Evolutionary conservation across 2,113 vertebrate genomes (phyloP).

Genomic region (Excalfactoria chinensis): DNA sequence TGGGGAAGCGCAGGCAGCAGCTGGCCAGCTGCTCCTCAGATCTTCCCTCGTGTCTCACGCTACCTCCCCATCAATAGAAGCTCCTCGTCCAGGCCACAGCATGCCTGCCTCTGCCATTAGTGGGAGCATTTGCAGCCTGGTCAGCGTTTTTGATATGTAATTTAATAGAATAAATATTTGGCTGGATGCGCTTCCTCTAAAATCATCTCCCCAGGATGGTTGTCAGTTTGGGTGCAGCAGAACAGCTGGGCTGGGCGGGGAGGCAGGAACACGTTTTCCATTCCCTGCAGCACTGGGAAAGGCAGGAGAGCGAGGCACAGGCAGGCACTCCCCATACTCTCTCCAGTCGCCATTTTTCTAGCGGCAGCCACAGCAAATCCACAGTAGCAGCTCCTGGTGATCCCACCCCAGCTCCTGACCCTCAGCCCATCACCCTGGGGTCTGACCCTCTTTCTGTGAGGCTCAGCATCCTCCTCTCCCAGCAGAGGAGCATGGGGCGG

Average conservation of each 20-base stretch:
- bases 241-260: slow-evolving; percentile 23
- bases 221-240: background rate
- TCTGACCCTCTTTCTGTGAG: background rate
- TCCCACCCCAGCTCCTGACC: background rate
- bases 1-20: slow-evolving; percentile 9
- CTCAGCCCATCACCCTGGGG: accelerated
- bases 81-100: background rate
- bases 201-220: background rate
- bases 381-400: background rate
- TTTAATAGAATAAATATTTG: slow-evolving; percentile 71
- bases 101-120: slow-evolving; percentile 39
- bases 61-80: background rate
- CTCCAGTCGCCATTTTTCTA: background rate
- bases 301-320: accelerated
- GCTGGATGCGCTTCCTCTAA: slow-evolving; percentile 42
- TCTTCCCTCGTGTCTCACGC: background rate
- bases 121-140: slow-evolving; percentile 45
- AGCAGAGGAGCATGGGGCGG: background rate
- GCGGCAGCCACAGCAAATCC: background rate
- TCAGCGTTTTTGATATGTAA: slow-evolving; percentile 55
- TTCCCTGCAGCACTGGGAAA: background rate
- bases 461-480: background rate
- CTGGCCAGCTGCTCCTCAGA: slow-evolving; percentile 43
- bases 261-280: background rate
- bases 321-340: background rate